A percentile compares a stretch with the other conserved stretches of the same genome.
phyloP scores from a whole-genome alignment of 92 coral and sea anemone genomes.

The Epizoanthus illoricatus region DNA sequence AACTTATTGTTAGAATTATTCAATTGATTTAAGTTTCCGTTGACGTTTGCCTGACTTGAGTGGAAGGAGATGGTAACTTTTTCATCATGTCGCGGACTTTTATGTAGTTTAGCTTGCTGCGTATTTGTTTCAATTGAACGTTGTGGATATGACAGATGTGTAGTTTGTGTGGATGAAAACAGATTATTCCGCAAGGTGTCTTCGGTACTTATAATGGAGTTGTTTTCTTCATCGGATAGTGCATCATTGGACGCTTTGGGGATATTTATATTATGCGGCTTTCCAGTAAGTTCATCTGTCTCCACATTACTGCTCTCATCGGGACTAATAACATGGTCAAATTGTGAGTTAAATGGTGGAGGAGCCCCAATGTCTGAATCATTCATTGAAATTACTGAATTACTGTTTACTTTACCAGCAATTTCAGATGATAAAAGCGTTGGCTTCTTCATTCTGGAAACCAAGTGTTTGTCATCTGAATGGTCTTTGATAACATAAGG shows the following conservation, averaged over 20 bases:
- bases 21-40: too few relatives aligned
- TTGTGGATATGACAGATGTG: too few relatives aligned
- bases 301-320: not conserved
- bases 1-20: too few relatives aligned
- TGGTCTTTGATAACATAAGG: not conserved
- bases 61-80: too few relatives aligned
- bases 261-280: not conserved
- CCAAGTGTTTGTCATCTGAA: not conserved
- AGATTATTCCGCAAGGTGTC: not conserved
- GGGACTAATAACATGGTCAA: not conserved
- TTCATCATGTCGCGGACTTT: too few relatives aligned
- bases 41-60: too few relatives aligned
- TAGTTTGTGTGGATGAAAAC: not conserved
- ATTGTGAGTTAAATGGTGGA: not conserved
- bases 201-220: not conserved
- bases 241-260: not conserved
- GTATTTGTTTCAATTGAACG: too few relatives aligned
- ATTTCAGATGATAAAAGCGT: conserved; percentile 4
- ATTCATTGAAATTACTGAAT: not conserved
- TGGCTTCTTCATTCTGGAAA: not conserved
- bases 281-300: not conserved
- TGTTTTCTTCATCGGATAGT: not conserved
- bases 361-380: not conserved
- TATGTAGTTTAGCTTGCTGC: too few relatives aligned
- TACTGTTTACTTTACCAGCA: conserved; percentile 13